Evolutionary conservation across 2,797 vertebrate species (phyloP), one percentile per base, ranked within the genome.

Genomic region (Acropternis orthonyx): DNA sequence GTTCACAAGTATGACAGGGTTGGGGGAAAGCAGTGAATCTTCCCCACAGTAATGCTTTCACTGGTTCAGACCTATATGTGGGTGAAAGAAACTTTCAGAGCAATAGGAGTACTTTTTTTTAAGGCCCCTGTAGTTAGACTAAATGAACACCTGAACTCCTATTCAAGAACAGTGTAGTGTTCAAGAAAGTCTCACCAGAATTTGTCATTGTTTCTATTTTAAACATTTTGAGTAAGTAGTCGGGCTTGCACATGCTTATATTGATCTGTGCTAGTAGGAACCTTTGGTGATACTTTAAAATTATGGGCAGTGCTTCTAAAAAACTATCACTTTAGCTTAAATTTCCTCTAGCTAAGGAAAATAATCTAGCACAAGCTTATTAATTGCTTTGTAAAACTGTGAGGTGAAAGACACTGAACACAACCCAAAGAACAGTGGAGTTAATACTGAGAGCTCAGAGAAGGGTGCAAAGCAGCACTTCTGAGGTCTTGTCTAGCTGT

Each of bases 201-300:
- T 44, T 56, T 66, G 24, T 36, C 41, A 14, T 16, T 14, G n/a
- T 59, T n/a, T 39, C 20, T 66, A 12, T 71, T 91, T 81, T 54
- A 58, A 46, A 34, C 1, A 1, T 21, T 80, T 24, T 30, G 36
- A 15, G 9, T 36, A 12, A 8, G 1, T 12, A 62, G 43, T 27
- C 23, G 55, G 39, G 51, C 12, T 67, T 61, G 23, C 12, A 32
- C 0, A 0, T 63, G 27, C 22, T 51, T 69, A 11, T 0, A 43
- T 43, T 37, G 19, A 74, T 15, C 37, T 52, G 16, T 81, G 20
- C 30, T 44, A 26, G 18, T 2, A 77, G 28, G 34, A 81, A 72
- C 5, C 2, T 65, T 56, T 49, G 37, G 8, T 68, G 27, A 14
- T 61, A 19, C 23, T 63, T 67, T 44, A 46, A 77, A 55, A 39